Evolutionary conservation across 1,140 invertebrate species (phyloP).

Genomic region (Galleria mellonella): DNA sequence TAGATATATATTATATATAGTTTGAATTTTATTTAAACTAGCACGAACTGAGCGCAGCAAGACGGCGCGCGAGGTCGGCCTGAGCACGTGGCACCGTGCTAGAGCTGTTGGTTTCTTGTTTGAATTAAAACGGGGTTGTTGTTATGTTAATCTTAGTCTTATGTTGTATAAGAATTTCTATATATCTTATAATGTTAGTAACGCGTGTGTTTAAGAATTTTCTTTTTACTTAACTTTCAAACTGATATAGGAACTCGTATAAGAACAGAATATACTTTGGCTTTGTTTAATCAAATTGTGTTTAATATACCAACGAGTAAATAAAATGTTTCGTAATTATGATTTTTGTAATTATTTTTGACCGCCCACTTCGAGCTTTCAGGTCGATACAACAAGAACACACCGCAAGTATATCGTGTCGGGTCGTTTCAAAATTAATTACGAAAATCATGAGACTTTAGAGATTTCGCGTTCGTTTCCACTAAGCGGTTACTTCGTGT

Average conservation of each 20-base stretch:
- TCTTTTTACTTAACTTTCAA: constrained; percentile 53
- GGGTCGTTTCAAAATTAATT: constrained; percentile 63
- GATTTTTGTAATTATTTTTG: constrained; percentile 73
- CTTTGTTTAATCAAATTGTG: constrained; percentile 69
- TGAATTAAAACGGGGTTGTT: constrained; percentile 53
- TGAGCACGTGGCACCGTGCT: not conserved
- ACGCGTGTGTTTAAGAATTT: constrained; percentile 48
- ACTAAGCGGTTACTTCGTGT: constrained; percentile 68
- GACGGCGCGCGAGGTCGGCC: not conserved
- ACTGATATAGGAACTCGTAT: constrained; percentile 51
- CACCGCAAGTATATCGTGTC: constrained; percentile 36
- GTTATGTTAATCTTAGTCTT: constrained; percentile 63
- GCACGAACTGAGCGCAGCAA: not conserved
- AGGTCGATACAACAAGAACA: constrained; percentile 49
- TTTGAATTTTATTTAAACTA: constrained; percentile 6
- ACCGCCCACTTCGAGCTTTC: constrained; percentile 54
- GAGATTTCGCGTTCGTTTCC: constrained; percentile 9
- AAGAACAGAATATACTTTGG: constrained; percentile 50
- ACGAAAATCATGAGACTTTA: constrained; percentile 52
- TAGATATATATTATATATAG: no score
- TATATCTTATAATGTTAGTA: constrained; percentile 49
- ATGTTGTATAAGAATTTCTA: constrained; percentile 52
- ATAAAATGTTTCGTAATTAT: constrained; percentile 69
- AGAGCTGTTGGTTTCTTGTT: constrained; percentile 26
- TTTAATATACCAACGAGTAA: constrained; percentile 68